phyloP scores from a whole-genome alignment of 1,140 invertebrate species.

The Bombus vancouverensis region DNA sequence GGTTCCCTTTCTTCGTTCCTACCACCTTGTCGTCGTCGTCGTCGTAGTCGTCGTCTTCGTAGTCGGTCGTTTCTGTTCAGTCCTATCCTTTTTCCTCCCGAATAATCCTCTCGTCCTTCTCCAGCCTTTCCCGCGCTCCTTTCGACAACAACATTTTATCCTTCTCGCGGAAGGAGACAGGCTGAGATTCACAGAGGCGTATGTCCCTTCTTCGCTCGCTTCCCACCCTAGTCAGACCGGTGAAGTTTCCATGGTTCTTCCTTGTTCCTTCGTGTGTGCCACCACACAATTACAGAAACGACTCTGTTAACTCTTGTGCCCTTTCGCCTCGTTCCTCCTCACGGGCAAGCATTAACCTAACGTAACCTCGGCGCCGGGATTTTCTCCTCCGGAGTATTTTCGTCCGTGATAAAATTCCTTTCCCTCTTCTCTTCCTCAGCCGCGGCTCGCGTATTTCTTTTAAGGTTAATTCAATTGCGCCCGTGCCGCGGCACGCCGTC shows the following conservation, averaged over 20 bases:
- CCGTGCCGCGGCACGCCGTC: background rate
- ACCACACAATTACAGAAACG: slow-evolving; percentile 57
- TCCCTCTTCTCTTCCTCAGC: background rate
- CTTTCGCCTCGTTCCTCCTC: slow-evolving; percentile 43
- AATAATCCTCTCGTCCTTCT: slow-evolving; percentile 40
- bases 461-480: slow-evolving; percentile 51
- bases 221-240: background rate
- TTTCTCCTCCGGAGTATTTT: slow-evolving; percentile 50
- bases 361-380: slow-evolving; percentile 47
- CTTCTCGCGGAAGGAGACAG: slow-evolving; percentile 44
- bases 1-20: slow-evolving; percentile 11
- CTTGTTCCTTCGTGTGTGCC: slow-evolving; percentile 51
- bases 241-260: slow-evolving; percentile 42
- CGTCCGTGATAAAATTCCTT: slow-evolving; percentile 47
- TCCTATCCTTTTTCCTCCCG: slow-evolving; percentile 25
- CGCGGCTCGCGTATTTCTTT: slow-evolving; percentile 33
- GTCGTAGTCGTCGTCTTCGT: background rate
- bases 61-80: background rate
- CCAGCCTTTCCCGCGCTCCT: slow-evolving; percentile 22
- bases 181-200: slow-evolving; percentile 51
- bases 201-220: slow-evolving; percentile 36
- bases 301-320: slow-evolving; percentile 53
- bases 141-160: slow-evolving; percentile 39
- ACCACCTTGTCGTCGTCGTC: background rate
- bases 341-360: slow-evolving; percentile 51